Conservation (phyloP, 2,888 invertebrate species). For the Agonum fuliginosum region DNA sequence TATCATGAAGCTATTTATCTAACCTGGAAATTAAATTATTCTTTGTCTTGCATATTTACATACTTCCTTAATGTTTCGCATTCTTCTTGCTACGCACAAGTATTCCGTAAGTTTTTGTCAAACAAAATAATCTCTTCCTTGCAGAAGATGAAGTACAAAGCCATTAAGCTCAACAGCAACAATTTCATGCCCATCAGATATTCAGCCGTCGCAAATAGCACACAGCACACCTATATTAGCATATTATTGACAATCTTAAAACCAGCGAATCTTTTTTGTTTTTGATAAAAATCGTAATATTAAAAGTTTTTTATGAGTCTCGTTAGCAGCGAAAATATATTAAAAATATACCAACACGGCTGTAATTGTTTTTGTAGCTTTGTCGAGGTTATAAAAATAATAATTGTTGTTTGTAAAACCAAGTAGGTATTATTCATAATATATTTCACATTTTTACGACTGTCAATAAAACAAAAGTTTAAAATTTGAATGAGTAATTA, state of each 20-base stretch:
- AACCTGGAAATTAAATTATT: neutral
- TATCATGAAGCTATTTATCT: neutral
- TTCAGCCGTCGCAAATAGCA: neutral
- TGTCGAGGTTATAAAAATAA: constrained; percentile 15
- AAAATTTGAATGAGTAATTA: constrained; percentile 2
- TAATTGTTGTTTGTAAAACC: constrained; percentile 47
- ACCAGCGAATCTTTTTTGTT: neutral
- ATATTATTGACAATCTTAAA: constrained; percentile 17
- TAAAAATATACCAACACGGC: constrained; percentile 30
- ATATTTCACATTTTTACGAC: constrained; percentile 36
- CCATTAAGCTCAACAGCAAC: neutral
- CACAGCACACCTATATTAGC: neutral
- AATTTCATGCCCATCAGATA: neutral
- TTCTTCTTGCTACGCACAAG: no score
- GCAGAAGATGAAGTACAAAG: neutral
- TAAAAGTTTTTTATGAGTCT: constrained; percentile 28
- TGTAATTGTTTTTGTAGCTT: constrained; percentile 24
- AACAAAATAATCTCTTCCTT: neutral
- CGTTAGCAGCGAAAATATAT: constrained; percentile 32
- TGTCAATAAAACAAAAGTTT: neutral
- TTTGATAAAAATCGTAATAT: constrained; percentile 6
- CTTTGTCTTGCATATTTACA: neutral
- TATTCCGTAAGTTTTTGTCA: neutral
- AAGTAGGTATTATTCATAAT: constrained; percentile 26
- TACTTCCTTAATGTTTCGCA: neutral